phyloP scores from a whole-genome alignment of 2,113 vertebrate species.

The Lophotis ruficrista region DNA sequence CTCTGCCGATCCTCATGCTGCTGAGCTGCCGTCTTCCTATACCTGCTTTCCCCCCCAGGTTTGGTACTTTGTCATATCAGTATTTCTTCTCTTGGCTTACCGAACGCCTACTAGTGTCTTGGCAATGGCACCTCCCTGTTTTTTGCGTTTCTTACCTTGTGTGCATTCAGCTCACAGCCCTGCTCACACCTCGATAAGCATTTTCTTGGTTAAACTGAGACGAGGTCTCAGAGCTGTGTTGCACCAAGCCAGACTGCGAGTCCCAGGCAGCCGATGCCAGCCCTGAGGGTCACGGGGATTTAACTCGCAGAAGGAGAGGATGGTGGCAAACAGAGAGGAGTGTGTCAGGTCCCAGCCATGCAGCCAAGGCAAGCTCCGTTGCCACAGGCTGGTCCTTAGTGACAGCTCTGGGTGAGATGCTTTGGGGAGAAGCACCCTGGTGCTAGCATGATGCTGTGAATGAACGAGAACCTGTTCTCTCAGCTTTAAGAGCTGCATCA shows the following conservation, averaged over 20 bases:
- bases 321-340: neutral
- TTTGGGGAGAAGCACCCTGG: neutral
- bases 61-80: neutral
- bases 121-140: neutral
- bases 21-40: neutral
- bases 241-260: neutral
- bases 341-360: rapidly evolving
- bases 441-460: neutral
- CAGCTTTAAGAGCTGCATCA: neutral
- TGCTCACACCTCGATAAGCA: neutral
- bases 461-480: rapidly evolving
- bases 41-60: neutral
- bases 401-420: neutral
- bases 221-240: neutral
- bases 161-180: neutral
- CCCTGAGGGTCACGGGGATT: neutral
- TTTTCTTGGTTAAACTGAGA: neutral
- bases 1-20: neutral
- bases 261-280: neutral
- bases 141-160: neutral
- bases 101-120: neutral
- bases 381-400: neutral
- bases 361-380: neutral
- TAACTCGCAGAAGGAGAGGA: neutral
- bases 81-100: neutral